phyloP scores from a whole-genome alignment of 2,113 vertebrate genomes.

The Empidonax alnorum region DNA sequence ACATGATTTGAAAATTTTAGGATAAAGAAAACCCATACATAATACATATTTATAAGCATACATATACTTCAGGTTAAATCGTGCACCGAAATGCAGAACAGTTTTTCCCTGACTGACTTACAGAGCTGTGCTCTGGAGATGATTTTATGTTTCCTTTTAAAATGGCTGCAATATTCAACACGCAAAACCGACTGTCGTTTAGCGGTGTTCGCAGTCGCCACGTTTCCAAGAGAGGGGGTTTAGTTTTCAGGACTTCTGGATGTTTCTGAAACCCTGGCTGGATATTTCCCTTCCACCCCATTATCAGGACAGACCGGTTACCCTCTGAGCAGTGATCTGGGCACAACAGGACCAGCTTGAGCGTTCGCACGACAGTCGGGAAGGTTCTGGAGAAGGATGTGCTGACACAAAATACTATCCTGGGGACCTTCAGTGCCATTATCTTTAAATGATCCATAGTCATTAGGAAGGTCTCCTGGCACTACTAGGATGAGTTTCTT shows the following conservation, averaged over 20 bases:
- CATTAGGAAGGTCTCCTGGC: slow-evolving; percentile 11
- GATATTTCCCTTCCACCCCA: not conserved
- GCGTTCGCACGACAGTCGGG: not conserved
- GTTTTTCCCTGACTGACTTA: not conserved
- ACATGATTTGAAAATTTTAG: slow-evolving; percentile 1
- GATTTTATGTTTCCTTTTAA: not conserved
- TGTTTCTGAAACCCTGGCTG: not conserved
- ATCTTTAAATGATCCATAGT: slow-evolving; percentile 38
- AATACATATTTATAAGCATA: not conserved
- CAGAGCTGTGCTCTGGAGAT: not conserved
- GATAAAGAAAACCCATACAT: not conserved
- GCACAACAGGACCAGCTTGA: not conserved
- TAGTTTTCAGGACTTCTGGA: not conserved
- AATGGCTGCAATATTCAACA: not conserved
- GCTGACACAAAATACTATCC: slow-evolving; percentile 16
- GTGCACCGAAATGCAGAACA: not conserved
- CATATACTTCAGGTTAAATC: not conserved
- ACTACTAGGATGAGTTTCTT: slow-evolving; percentile 7
- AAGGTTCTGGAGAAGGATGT: slow-evolving; percentile 7
- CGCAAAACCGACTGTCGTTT: accelerated
- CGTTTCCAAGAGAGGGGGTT: not conserved
- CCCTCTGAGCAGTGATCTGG: not conserved
- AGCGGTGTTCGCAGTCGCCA: not conserved
- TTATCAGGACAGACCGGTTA: not conserved
- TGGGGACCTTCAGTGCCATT: slow-evolving; percentile 23